Evolutionary conservation across 2,888 invertebrate genomes (phyloP).

Genomic region (Cecidostiba fungosa): DNA sequence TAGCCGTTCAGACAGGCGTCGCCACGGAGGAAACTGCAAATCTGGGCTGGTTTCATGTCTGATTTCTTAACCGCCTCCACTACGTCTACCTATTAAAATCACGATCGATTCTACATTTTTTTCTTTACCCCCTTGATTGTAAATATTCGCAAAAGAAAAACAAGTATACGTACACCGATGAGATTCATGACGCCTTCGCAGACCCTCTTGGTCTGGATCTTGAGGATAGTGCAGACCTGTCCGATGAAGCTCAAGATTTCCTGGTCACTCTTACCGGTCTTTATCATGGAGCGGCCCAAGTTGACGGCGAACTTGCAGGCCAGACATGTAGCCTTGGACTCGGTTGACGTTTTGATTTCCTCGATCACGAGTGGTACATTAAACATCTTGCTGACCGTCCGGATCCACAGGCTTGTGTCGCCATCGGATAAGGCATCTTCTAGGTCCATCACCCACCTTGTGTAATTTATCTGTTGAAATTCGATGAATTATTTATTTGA

Average conservation of each 20-base stretch:
- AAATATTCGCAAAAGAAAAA: too few species aligned
- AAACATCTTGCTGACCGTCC: conserved; percentile 22
- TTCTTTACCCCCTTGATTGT: too few species aligned
- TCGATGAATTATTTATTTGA: background rate
- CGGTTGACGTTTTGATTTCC: conserved; percentile 17
- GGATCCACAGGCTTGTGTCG: conserved; percentile 19
- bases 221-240: conserved; percentile 8
- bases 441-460: conserved; percentile 45
- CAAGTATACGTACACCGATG: conserved; percentile 52
- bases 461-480: conserved; percentile 54
- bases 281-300: conserved; percentile 26
- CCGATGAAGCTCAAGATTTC: conserved; percentile 17
- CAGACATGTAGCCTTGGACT: conserved; percentile 48
- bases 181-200: conserved; percentile 54
- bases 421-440: conserved; percentile 8
- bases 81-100: conserved; percentile 51
- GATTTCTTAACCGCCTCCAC: conserved; percentile 37
- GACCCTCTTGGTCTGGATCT: conserved; percentile 48
- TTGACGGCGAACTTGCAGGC: conserved; percentile 58
- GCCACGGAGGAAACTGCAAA: conserved; percentile 54
- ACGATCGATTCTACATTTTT: too few species aligned
- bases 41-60: conserved; percentile 52
- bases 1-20: conserved; percentile 50
- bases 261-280: conserved; percentile 43
- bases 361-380: conserved; percentile 13